Percentiles rank a stretch among this genome's conserved stretches.
Evolutionary conservation across 2,113 vertebrate species (phyloP).

Genomic region (Chauna torquata): DNA sequence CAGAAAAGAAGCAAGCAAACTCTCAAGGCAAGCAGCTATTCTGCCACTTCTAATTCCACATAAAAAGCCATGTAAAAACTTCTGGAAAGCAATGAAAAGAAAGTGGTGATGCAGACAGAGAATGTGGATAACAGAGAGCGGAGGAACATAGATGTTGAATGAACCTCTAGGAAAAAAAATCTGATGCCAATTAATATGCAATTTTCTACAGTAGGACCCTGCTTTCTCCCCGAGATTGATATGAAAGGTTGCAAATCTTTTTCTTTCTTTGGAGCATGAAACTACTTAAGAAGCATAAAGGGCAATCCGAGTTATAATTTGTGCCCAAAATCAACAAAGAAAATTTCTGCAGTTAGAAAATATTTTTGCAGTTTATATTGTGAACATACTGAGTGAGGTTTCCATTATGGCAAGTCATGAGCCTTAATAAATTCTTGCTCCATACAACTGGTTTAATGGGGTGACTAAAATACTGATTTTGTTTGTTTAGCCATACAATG

Average conservation of each 20-base stretch:
- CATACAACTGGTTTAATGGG: not conserved
- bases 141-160: not conserved
- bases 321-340: not conserved
- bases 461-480: not conserved
- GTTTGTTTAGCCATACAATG: not conserved
- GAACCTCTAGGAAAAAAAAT: not conserved
- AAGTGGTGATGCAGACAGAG: not conserved
- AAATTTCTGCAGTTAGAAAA: not conserved
- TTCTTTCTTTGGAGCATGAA: not conserved
- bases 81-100: not conserved
- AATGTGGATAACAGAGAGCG: not conserved
- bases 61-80: not conserved
- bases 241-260: not conserved
- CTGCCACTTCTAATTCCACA: not conserved
- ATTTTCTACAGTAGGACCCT: not conserved
- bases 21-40: not conserved
- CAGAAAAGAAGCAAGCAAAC: not conserved
- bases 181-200: not conserved
- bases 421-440: not conserved
- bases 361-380: not conserved
- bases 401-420: not conserved
- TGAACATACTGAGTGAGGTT: not conserved
- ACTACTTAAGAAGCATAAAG: not conserved
- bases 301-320: not conserved
- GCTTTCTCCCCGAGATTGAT: not conserved